phyloP scores from a whole-genome alignment of 2,888 invertebrate species.

The Phlogophora meticulosa region DNA sequence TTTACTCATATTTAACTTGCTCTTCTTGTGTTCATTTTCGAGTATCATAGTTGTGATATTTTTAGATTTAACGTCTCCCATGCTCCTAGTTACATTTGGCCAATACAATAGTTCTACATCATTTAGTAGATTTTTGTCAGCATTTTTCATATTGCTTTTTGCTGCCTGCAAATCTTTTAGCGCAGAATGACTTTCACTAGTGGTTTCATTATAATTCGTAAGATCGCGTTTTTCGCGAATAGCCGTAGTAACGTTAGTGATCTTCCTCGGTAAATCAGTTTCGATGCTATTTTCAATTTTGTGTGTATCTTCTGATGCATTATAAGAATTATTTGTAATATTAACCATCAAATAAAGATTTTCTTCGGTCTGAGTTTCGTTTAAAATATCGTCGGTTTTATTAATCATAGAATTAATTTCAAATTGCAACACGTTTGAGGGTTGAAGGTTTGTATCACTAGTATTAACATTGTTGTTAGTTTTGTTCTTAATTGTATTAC shows the following conservation, averaged over 20 bases:
- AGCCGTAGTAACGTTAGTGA: constrained; percentile 68
- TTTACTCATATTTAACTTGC: constrained; percentile 80
- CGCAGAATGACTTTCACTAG: constrained; percentile 26
- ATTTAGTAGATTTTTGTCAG: constrained; percentile 71
- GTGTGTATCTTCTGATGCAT: constrained; percentile 69
- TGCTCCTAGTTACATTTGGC: constrained; percentile 74
- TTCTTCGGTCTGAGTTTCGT: constrained; percentile 73
- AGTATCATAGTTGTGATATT: constrained; percentile 82
- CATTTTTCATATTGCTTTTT: constrained; percentile 63
- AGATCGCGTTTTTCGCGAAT: constrained; percentile 76
- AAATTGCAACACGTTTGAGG: constrained; percentile 51
- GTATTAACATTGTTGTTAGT: constrained; percentile 55
- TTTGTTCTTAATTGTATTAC: constrained; percentile 51
- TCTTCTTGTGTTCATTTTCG: constrained; percentile 81
- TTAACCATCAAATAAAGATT: constrained; percentile 76
- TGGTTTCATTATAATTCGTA: constrained; percentile 20
- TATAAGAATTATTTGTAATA: constrained; percentile 76
- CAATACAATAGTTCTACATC: constrained; percentile 82
- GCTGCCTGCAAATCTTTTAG: constrained; percentile 11
- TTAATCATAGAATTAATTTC: constrained; percentile 59
- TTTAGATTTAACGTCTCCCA: constrained; percentile 60
- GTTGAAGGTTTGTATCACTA: constrained; percentile 51
- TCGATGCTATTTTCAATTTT: constrained; percentile 83
- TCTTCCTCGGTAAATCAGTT: constrained; percentile 72
- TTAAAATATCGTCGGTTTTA: constrained; percentile 65